Conservation (phyloP, 2,797 vertebrate genomes). For the Tinamus major region DNA sequence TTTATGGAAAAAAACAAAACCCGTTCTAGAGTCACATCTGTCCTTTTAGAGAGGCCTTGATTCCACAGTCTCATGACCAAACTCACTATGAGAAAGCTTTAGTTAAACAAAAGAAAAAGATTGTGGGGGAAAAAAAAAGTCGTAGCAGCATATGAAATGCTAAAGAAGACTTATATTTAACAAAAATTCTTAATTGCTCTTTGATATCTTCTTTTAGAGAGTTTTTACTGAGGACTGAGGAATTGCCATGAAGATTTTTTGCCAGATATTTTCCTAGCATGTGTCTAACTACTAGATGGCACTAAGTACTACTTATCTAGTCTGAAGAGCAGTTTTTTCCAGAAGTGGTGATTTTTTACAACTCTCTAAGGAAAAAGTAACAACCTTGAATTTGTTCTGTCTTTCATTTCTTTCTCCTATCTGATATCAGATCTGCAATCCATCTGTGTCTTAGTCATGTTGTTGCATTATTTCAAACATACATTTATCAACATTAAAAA, state of each 20-base stretch:
- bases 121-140: too few species aligned
- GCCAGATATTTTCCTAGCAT: background rate
- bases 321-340: conserved; percentile 63
- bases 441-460: background rate
- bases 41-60: too few species aligned
- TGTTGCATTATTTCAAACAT: background rate
- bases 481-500: background rate
- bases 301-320: background rate
- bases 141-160: too few species aligned
- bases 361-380: conserved; percentile 72
- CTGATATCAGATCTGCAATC: background rate
- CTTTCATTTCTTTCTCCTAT: background rate
- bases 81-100: too few species aligned
- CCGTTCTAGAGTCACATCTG: too few species aligned
- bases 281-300: background rate
- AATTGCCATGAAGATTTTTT: background rate
- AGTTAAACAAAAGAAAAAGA: too few species aligned
- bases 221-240: too few species aligned
- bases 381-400: conserved; percentile 76
- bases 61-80: too few species aligned
- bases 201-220: too few species aligned
- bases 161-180: too few species aligned
- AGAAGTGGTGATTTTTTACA: conserved; percentile 65
- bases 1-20: too few species aligned
- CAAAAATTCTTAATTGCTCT: too few species aligned